phyloP scores from a whole-genome alignment of 2,888 invertebrate genomes.

The Leptothorax acervorum region DNA sequence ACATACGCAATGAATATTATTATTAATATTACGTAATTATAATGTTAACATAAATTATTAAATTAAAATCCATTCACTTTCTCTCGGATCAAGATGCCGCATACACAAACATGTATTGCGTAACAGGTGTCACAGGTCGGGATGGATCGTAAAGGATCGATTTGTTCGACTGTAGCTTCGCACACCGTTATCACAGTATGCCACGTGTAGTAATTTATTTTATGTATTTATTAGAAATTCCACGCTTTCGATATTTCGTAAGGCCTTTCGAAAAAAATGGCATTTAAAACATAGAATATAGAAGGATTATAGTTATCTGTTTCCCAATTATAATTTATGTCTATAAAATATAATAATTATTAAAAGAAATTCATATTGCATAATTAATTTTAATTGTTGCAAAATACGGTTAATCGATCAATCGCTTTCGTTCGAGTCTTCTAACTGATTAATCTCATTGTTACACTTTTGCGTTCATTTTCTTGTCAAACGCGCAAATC shows the following conservation, averaged over 20 bases:
- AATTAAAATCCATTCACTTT: slow-evolving; percentile 57
- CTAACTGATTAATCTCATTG: neutral
- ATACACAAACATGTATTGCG: slow-evolving; percentile 53
- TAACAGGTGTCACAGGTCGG: slow-evolving; percentile 64
- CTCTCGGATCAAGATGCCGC: slow-evolving; percentile 40
- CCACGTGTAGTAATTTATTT: neutral
- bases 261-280: neutral
- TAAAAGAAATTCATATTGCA: neutral
- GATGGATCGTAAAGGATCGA: slow-evolving; percentile 48
- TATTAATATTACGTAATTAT: slow-evolving; percentile 18
- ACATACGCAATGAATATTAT: neutral
- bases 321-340: neutral
- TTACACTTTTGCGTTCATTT: neutral
- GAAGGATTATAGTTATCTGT: neutral
- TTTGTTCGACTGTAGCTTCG: slow-evolving; percentile 47
- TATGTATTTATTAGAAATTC: slow-evolving; percentile 14
- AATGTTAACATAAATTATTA: slow-evolving; percentile 22
- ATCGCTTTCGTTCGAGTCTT: no score
- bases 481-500: neutral
- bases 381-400: neutral
- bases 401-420: neutral
- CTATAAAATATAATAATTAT: neutral
- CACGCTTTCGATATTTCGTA: neutral
- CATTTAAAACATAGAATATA: slow-evolving; percentile 5
- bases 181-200: slow-evolving; percentile 8